Percentiles rank a stretch among this genome's conserved stretches.
These are phyloP conservation scores for Xestoiulus laeticollis DNA, from an alignment of 2,888 invertebrate species.

Conservation along the genomic window DNA sequence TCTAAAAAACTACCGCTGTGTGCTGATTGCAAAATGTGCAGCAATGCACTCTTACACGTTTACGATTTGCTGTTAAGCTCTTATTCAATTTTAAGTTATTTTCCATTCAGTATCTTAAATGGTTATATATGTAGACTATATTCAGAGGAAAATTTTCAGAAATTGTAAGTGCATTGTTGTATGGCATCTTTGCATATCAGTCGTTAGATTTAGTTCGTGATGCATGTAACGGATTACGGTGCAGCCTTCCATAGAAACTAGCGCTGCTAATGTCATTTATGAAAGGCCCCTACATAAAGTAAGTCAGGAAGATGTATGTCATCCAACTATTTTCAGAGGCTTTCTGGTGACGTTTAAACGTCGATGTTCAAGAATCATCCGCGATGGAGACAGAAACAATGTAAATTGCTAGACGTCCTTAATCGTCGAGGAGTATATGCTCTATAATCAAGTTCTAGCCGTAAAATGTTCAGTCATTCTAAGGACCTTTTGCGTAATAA, in stretches of 20 bases:
- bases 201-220: too few species aligned
- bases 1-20: too few species aligned
- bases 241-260: background rate
- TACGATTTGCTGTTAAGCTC: too few species aligned
- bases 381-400: background rate
- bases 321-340: background rate
- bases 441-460: slow-evolving; percentile 28
- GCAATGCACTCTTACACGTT: too few species aligned
- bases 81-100: too few species aligned
- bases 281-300: background rate
- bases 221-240: too few species aligned
- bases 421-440: slow-evolving; percentile 21
- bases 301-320: background rate
- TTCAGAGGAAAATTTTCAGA: too few species aligned
- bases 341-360: background rate
- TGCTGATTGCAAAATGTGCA: too few species aligned
- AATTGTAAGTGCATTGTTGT: too few species aligned
- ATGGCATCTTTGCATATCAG: too few species aligned
- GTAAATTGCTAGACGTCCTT: slow-evolving; percentile 14
- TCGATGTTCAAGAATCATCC: slow-evolving; percentile 11
- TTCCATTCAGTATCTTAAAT: too few species aligned
- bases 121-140: too few species aligned
- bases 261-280: background rate
- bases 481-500: slow-evolving; percentile 18
- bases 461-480: slow-evolving; percentile 34